A percentile compares a stretch with the other conserved stretches of the same genome.
Evolutionary conservation across 1,140 invertebrate genomes (phyloP).

Genomic region (Diploscapter pachys): DNA sequence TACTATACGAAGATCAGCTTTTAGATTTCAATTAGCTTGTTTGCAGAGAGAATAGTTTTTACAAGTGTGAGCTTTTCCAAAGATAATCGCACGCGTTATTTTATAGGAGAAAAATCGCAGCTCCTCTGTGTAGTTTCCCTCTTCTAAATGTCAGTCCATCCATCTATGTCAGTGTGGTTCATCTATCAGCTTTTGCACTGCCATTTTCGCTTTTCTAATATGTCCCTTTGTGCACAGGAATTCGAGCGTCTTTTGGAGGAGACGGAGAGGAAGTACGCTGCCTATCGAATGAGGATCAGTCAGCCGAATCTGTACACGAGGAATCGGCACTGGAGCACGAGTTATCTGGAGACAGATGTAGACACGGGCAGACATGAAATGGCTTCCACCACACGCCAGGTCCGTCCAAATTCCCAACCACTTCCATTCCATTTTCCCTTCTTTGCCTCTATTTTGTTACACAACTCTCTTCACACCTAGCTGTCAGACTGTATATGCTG

Average conservation of each 20-base stretch:
- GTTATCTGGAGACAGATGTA: conserved; percentile 41
- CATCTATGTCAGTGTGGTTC: background rate
- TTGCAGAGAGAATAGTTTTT: too few relatives aligned
- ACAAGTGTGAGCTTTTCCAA: too few relatives aligned
- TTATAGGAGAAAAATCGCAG: conserved; percentile 7
- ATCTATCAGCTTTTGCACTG: background rate
- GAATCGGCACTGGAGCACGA: conserved; percentile 14
- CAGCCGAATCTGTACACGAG: conserved; percentile 40
- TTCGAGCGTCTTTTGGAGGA: conserved; percentile 48
- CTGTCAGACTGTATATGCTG: background rate
- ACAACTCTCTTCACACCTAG: background rate
- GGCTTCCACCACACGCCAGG: conserved; percentile 5
- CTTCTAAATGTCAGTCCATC: background rate
- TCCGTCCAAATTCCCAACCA: conserved; percentile 24
- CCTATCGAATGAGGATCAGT: conserved; percentile 34
- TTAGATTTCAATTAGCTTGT: too few relatives aligned
- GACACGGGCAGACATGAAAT: conserved; percentile 29
- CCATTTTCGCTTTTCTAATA: background rate
- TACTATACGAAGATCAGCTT: too few relatives aligned
- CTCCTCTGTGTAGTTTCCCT: background rate
- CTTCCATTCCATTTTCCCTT: conserved; percentile 23
- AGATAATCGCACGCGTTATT: too few relatives aligned
- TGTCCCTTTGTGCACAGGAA: conserved; percentile 42
- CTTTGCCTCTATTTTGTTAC: conserved; percentile 30
- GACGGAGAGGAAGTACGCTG: conserved; percentile 46